phyloP scores from a whole-genome alignment of 2,797 vertebrate genomes.

The Hoplostethus atlanticus region DNA sequence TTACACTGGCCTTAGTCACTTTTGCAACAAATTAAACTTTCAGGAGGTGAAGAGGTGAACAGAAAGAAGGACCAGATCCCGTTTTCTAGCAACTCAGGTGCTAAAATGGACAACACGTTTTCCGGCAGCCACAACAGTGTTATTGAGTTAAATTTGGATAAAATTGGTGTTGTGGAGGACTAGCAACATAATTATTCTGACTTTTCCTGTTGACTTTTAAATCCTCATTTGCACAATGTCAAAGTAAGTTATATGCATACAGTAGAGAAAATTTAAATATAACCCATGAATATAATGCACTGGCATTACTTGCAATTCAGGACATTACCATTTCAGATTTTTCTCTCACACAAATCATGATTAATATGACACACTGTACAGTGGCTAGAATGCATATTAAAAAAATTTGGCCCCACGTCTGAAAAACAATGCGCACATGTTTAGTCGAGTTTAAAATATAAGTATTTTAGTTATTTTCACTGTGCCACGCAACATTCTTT shows the following conservation, averaged over 20 bases:
- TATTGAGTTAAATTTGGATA: slow-evolving; percentile 24
- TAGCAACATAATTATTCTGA: slow-evolving; percentile 41
- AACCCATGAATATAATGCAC: slow-evolving; percentile 58
- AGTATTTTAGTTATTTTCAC: not conserved
- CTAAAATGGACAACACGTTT: slow-evolving; percentile 14
- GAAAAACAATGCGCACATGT: slow-evolving; percentile 22
- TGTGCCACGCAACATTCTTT: not conserved
- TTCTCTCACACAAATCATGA: slow-evolving; percentile 63
- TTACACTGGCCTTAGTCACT: no score
- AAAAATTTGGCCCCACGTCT: slow-evolving; percentile 14
- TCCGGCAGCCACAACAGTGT: not conserved
- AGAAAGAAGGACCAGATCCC: not conserved
- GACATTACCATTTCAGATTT: slow-evolving; percentile 70
- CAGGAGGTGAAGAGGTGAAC: not conserved
- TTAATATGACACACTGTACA: slow-evolving; percentile 56
- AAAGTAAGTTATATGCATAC: slow-evolving; percentile 72
- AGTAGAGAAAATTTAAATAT: slow-evolving; percentile 64
- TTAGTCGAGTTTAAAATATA: slow-evolving; percentile 23
- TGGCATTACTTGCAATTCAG: slow-evolving; percentile 62
- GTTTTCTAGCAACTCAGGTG: not conserved
- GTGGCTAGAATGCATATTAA: slow-evolving; percentile 48
- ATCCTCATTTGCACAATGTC: slow-evolving; percentile 71
- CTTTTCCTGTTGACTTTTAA: slow-evolving; percentile 53
- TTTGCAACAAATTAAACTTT: not conserved
- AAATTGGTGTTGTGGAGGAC: slow-evolving; percentile 18